These are phyloP conservation scores for Plemyria rubiginata DNA, from an alignment of 2,888 invertebrate genomes.

Conservation along the genomic window DNA sequence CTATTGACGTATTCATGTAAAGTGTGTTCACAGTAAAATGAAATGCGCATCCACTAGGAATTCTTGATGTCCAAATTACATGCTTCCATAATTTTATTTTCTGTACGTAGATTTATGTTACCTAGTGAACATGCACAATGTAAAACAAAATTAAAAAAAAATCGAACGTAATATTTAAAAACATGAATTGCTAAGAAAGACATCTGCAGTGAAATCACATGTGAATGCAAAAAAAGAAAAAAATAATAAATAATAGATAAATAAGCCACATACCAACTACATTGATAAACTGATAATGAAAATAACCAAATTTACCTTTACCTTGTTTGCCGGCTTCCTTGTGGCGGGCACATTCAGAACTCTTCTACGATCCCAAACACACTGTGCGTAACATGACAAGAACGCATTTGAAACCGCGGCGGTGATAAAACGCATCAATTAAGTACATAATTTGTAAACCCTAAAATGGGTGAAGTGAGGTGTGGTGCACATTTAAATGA, in stretches of 20 bases:
- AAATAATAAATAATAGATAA: slow-evolving; percentile 79
- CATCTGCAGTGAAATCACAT: slow-evolving; percentile 84
- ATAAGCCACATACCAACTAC: slow-evolving; percentile 83
- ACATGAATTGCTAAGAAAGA: slow-evolving; percentile 79
- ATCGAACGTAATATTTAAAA: slow-evolving; percentile 48
- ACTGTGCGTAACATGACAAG: slow-evolving; percentile 52
- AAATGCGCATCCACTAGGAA: slow-evolving; percentile 77
- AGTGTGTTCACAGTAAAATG: slow-evolving; percentile 60
- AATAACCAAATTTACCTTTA: slow-evolving; percentile 71
- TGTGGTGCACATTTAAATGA: slow-evolving; percentile 62
- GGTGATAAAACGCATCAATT: slow-evolving; percentile 48
- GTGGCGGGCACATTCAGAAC: slow-evolving; percentile 48
- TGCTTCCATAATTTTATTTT: slow-evolving; percentile 63
- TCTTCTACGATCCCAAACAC: slow-evolving; percentile 64
- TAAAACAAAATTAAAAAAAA: slow-evolving; percentile 40
- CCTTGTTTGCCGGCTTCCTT: slow-evolving; percentile 46
- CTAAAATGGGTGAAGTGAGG: slow-evolving; percentile 58
- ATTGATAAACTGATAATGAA: slow-evolving; percentile 58
- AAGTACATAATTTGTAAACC: slow-evolving; percentile 45
- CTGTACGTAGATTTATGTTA: slow-evolving; percentile 37
- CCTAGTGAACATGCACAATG: slow-evolving; percentile 66
- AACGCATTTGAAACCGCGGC: slow-evolving; percentile 48
- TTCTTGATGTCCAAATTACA: slow-evolving; percentile 51
- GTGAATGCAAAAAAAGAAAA: slow-evolving; percentile 80
- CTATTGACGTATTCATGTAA: slow-evolving; percentile 14